Evolutionary conservation across 1,140 invertebrate species (phyloP), one percentile per base, ranked within the genome.

Genomic region (Oreohelix idahoensis): DNA sequence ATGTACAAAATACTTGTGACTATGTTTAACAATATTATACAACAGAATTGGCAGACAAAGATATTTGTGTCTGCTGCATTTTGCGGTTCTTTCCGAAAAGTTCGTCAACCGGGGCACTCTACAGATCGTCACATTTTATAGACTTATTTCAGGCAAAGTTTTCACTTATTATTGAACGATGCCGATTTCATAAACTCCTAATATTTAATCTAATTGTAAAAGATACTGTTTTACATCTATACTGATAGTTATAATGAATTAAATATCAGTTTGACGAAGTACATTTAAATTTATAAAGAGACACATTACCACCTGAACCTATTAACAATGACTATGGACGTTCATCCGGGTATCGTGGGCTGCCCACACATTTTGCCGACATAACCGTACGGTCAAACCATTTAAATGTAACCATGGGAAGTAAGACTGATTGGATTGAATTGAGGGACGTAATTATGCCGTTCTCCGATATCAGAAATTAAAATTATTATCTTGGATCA

Each of bases 21-120:
- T 45, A 45, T 45, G 15, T 8, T 45, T 45, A 8, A 45, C 5
- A 45, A 45, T 45, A 58, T 23, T 11, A n/a, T 23, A n/a, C 53
- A 20, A 15, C 2, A 15, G 15, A n/a, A 23, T 58, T 66, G 63
- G 32, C 17, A 32, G 63, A 66, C 29, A 66, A 66, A 66, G 63
- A 32, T 2, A 11, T 42, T 39, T 32, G 11, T 42, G 39, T 42
- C 42, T 23, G 5, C 53, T 11, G 29, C 29, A 15, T 17, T 26
- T 58, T 77, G 45, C 75, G 32, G 75, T 53, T 77, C 75, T 77
- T 20, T 51, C 32, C 32, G 45, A 2, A 58, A 53, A 36, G 1
- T 77, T 36, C 53, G 53, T 77, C 45, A 71, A 81, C 53, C 66
- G 38, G 76, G 23, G 63, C n/a, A 58, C 23, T 35, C 17, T n/a